These are phyloP conservation scores for Zaprionus ornatus DNA, from an alignment of 1,140 invertebrate genomes.

Conservation along the genomic window DNA sequence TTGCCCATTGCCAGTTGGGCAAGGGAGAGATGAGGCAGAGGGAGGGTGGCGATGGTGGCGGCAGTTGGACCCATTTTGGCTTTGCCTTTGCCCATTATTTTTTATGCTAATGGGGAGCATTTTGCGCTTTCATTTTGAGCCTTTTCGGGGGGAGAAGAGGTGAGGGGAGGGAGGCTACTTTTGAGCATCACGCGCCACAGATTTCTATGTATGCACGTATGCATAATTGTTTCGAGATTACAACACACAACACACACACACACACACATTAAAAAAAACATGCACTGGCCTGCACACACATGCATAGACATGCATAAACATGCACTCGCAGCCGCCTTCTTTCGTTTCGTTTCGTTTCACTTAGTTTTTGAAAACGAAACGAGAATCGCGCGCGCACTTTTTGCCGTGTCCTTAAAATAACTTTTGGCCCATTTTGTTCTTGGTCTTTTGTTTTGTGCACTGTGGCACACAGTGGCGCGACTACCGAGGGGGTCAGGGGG, in stretches of 20 bases:
- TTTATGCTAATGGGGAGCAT: slow-evolving; percentile 78
- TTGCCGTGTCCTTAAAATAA: slow-evolving; percentile 71
- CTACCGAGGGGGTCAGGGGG: neutral
- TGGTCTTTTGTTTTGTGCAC: slow-evolving; percentile 53
- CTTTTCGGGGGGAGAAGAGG: slow-evolving; percentile 22
- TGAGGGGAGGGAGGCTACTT: slow-evolving; percentile 27
- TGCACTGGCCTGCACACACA: slow-evolving; percentile 7
- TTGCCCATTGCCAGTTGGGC: neutral
- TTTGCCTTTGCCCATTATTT: slow-evolving; percentile 59
- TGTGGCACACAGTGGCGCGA: slow-evolving; percentile 32
- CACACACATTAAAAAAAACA: neutral
- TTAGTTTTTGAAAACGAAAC: slow-evolving; percentile 36
- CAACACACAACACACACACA: slow-evolving; percentile 27
- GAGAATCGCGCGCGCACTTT: slow-evolving; percentile 52
- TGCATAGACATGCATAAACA: slow-evolving; percentile 6
- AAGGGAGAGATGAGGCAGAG: no score
- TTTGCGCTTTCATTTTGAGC: slow-evolving; percentile 74
- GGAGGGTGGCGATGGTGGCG: no score
- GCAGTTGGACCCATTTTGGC: slow-evolving; percentile 4
- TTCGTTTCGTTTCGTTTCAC: slow-evolving; percentile 39
- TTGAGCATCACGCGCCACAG: slow-evolving; percentile 72
- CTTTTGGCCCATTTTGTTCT: slow-evolving; percentile 75
- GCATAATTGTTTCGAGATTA: slow-evolving; percentile 80
- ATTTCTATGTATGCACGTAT: slow-evolving; percentile 70
- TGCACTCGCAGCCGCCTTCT: slow-evolving; percentile 33